phyloP scores from a whole-genome alignment of 2,888 invertebrate genomes.

The Colletes collaris region DNA sequence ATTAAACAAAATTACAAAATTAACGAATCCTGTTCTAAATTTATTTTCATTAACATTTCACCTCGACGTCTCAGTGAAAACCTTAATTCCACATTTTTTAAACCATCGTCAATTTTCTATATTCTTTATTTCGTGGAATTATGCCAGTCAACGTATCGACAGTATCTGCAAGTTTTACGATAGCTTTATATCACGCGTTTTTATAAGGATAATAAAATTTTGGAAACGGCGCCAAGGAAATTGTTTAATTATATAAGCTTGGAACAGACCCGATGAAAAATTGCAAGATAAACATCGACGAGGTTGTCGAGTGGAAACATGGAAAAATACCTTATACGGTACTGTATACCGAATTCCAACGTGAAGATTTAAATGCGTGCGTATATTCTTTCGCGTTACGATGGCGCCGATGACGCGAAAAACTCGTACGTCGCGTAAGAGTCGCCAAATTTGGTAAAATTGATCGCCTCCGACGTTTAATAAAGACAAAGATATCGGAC shows the following conservation, averaged over 20 bases:
- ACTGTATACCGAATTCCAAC: neutral
- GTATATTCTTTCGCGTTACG: constrained; percentile 32
- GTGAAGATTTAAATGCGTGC: neutral
- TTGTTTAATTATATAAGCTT: neutral
- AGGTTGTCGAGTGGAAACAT: neutral
- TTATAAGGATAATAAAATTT: neutral
- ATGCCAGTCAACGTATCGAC: no score
- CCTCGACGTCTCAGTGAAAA: no score
- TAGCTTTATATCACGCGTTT: neutral
- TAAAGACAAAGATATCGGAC: constrained; percentile 40
- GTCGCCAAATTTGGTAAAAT: constrained; percentile 67
- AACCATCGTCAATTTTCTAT: no score
- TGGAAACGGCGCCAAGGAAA: no score
- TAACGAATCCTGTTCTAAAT: no score
- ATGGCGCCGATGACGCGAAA: constrained; percentile 13
- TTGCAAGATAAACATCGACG: constrained; percentile 25
- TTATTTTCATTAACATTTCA: no score
- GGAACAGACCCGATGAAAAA: neutral
- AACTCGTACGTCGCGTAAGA: neutral
- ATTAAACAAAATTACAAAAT: no score
- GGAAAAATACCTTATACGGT: neutral
- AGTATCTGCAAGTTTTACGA: no score
- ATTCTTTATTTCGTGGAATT: no score
- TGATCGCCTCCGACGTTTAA: constrained; percentile 28
- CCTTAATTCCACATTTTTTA: no score